phyloP scores from a whole-genome alignment of 1,140 invertebrate species.

The Drosophila asahinai region DNA sequence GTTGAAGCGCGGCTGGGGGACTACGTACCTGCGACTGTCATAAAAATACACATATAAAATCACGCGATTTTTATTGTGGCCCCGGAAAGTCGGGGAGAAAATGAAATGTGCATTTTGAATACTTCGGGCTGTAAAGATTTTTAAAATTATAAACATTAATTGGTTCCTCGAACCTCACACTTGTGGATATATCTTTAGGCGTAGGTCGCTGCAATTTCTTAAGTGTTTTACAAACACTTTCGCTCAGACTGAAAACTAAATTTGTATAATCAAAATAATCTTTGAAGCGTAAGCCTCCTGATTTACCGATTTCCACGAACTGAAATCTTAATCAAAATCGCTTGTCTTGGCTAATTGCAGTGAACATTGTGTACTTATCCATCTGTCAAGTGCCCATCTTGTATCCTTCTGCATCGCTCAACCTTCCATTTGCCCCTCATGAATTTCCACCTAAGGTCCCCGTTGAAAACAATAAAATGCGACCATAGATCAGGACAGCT shows the following conservation, averaged over 20 bases:
- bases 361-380: background rate
- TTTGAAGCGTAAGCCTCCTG: background rate
- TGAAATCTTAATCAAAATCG: no score
- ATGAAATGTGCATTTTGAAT: conserved; percentile 61
- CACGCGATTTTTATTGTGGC: conserved; percentile 53
- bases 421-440: background rate
- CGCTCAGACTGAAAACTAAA: no score
- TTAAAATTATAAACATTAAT: conserved; percentile 6
- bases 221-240: no score
- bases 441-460: background rate
- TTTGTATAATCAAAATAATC: no score
- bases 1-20: conserved; percentile 1
- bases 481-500: conserved; percentile 53
- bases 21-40: conserved; percentile 49
- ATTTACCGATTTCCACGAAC: no score
- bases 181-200: no score
- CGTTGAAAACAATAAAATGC: conserved; percentile 6
- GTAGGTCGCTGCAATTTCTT: no score
- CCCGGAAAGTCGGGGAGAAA: conserved; percentile 18
- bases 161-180: background rate
- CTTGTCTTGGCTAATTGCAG: background rate
- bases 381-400: conserved; percentile 12
- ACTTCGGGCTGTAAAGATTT: background rate
- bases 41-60: conserved; percentile 42
- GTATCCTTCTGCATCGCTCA: conserved; percentile 5